Base-by-base conservation (phyloP, 2,113 vertebrate species). In the Lampris megalopsis region DNA sequence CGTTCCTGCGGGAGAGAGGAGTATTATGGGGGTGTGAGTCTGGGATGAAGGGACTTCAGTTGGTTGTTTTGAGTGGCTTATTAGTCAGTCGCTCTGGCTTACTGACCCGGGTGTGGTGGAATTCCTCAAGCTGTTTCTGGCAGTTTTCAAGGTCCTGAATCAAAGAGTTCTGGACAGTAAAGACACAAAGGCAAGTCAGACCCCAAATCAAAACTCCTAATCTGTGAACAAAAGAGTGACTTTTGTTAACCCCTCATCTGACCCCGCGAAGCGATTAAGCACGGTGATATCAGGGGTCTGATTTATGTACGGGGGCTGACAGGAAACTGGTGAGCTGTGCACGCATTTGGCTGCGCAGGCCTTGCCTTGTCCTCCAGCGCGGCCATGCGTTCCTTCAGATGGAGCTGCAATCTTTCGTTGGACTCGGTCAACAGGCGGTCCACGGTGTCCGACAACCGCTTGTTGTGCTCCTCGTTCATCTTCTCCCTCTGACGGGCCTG, bases 391-490 rank as follows among this genome's bases (percentile, higher is more conserved):
- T 99, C 97, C 86, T 98, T 98, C 79, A 99, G 92, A 87, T 99
- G 97, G 61, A 98, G 96, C 91, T 99, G 97, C 83, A 99, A 95
- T 9, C 97, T 91, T 77, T 99, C 97, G 0, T 98, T 99, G 68
- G 96, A 97, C 91, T 99, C 97, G 0, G 96, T 98, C 50, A 99
- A 96, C 86, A 99, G 92, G 58, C 97, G 95, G 75, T 99, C 97
- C 89, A 99, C 97, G 0, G 97, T 99, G 93, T 98, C 97, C 0
- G 97, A 98, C 76, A 99, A 93, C 40, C 97, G 87, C 89, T 97
- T 98, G 94, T 98, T 98, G 89, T 99, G 97, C 82, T 98, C 97
- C 87, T 99, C 97, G 0, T 99, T 99, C 97, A 98, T 99, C 93
- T 98, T 98, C 91, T 99, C 97, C 73, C 97, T 81, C 90, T 99